Percentiles rank a stretch among this genome's conserved stretches.
Evolutionary conservation across 2,888 invertebrate genomes (phyloP).

Genomic region (Lepidonotus clava): DNA sequence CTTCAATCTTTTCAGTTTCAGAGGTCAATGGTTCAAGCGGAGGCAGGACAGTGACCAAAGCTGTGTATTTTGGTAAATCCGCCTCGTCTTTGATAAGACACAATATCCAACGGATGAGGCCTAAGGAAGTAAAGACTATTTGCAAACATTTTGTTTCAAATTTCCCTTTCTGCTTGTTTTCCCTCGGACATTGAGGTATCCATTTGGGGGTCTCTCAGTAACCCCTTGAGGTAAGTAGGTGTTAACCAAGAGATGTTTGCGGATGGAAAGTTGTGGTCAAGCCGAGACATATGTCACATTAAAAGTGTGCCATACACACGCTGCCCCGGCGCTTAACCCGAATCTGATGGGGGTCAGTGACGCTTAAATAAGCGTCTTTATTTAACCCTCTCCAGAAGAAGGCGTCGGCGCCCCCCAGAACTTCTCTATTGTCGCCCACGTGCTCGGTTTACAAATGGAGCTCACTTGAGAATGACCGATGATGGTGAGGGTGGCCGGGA

Average conservation of each 20-base stretch:
- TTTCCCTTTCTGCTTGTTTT: background rate
- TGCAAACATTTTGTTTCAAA: background rate
- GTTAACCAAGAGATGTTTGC: background rate
- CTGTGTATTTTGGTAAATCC: background rate
- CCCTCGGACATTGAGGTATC: background rate
- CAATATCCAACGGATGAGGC: background rate
- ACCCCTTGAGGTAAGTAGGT: background rate
- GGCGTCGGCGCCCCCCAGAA: background rate
- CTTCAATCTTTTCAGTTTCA: background rate
- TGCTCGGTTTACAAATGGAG: background rate
- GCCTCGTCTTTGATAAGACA: background rate
- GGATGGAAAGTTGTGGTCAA: background rate
- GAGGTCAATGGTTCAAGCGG: background rate
- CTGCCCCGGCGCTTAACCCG: background rate
- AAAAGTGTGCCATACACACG: background rate
- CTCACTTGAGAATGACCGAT: slow-evolving; percentile 36
- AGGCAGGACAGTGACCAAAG: background rate
- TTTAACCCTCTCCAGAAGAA: background rate
- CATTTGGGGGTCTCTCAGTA: background rate
- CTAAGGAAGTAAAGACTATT: background rate
- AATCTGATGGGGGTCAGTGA: background rate
- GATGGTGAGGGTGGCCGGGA: too few relatives aligned
- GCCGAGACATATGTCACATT: background rate
- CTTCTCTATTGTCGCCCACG: background rate
- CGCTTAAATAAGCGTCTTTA: background rate